These are phyloP conservation scores for Bombyx mandarina DNA, from an alignment of 1,140 invertebrate species.

Conservation along the genomic window DNA sequence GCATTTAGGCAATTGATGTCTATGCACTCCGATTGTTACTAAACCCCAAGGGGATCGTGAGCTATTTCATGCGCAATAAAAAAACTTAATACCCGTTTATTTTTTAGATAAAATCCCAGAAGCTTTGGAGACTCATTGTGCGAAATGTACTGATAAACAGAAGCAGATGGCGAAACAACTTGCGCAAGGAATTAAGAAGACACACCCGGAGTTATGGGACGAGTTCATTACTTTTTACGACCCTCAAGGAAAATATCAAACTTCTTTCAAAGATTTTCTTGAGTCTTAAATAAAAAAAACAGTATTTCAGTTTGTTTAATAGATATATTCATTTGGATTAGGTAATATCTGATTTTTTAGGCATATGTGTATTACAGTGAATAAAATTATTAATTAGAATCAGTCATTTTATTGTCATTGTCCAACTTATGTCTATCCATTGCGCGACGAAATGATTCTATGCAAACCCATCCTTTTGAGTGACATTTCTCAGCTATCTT, in stretches of 20 bases:
- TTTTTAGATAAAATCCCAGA: conserved; percentile 74
- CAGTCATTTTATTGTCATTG: too few relatives aligned
- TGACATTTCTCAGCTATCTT: conserved; percentile 49
- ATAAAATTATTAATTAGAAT: too few relatives aligned
- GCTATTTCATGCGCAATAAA: too few relatives aligned
- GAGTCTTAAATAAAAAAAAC: conserved; percentile 19
- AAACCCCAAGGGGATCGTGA: too few relatives aligned
- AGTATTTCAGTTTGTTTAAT: too few relatives aligned
- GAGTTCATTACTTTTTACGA: conserved; percentile 58
- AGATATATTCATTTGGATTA: too few relatives aligned
- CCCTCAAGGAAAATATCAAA: conserved; percentile 55
- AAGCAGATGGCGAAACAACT: conserved; percentile 55
- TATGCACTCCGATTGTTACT: too few relatives aligned
- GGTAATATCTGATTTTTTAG: too few relatives aligned
- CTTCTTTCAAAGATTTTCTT: conserved; percentile 48
- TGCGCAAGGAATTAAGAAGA: conserved; percentile 55
- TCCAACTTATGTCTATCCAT: conserved; percentile 17
- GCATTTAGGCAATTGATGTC: too few relatives aligned
- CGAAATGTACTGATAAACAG: conserved; percentile 67
- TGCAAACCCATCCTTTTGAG: conserved; percentile 53
- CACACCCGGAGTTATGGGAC: conserved; percentile 56
- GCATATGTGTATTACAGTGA: too few relatives aligned
- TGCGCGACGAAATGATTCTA: conserved; percentile 49
- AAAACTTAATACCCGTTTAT: neutral
- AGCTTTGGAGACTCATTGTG: conserved; percentile 71